These are phyloP conservation scores for Sarcophaga caerulescens DNA, from an alignment of 2,888 invertebrate species.

Conservation along the genomic window DNA sequence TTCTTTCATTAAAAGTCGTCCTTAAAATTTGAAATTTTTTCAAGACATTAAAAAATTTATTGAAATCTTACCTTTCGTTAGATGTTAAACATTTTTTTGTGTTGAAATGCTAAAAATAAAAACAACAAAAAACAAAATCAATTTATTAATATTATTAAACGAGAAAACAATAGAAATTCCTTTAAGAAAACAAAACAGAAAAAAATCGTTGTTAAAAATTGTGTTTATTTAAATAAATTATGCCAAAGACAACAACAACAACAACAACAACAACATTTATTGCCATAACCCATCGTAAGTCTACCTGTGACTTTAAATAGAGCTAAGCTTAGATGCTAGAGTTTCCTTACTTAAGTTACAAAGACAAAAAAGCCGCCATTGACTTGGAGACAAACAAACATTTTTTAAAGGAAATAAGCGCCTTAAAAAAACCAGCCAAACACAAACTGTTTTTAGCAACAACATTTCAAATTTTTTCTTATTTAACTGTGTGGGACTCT, in stretches of 20 bases:
- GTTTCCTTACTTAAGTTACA: neutral
- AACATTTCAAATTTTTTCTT: neutral
- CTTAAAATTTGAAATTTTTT: neutral
- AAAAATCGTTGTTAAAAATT: slow-evolving; percentile 1
- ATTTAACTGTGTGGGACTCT: neutral
- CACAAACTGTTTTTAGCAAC: neutral
- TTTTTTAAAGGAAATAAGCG: neutral
- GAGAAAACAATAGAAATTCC: slow-evolving; percentile 51
- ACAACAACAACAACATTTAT: neutral
- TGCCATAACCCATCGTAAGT: neutral
- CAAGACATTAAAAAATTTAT: neutral
- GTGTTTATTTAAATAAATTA: slow-evolving; percentile 26
- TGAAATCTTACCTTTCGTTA: neutral
- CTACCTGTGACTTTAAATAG: neutral
- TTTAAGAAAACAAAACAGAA: neutral
- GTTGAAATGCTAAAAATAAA: slow-evolving; percentile 1
- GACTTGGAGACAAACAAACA: neutral
- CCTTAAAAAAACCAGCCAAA: neutral
- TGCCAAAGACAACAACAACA: neutral
- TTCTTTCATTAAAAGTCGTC: neutral
- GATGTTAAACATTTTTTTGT: slow-evolving; percentile 14
- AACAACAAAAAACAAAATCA: slow-evolving; percentile 24
- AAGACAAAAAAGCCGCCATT: neutral
- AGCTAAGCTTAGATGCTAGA: neutral
- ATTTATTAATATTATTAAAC: slow-evolving; percentile 19